Percentiles rank a stretch among this genome's conserved stretches.
phyloP scores from a whole-genome alignment of 2,797 vertebrate genomes.

The Morus bassanus region DNA sequence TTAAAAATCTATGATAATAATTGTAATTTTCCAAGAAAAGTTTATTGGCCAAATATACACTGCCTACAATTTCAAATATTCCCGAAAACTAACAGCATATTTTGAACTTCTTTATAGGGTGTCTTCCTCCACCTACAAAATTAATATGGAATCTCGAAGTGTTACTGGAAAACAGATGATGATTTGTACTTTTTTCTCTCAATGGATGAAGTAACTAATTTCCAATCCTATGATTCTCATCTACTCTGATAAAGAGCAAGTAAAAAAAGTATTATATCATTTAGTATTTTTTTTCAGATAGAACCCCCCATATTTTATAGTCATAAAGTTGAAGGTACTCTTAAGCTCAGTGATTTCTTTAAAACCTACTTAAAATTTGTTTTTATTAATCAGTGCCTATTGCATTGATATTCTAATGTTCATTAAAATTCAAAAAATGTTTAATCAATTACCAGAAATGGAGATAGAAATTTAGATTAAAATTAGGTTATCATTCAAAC shows the following conservation, averaged over 20 bases:
- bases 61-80: background rate
- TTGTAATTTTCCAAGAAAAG: background rate
- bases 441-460: background rate
- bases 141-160: background rate
- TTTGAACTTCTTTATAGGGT: background rate
- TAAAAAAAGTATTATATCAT: background rate
- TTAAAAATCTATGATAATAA: background rate
- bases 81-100: background rate
- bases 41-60: background rate
- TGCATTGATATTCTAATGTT: background rate
- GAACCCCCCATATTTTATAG: fast-evolving
- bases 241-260: background rate
- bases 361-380: background rate
- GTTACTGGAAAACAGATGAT: background rate
- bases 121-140: background rate
- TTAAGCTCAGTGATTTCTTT: background rate
- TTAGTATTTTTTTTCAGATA: background rate
- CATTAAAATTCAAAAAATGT: background rate
- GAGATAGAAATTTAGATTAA: background rate
- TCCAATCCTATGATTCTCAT: background rate
- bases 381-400: background rate
- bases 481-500: background rate
- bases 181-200: background rate
- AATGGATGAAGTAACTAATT: background rate
- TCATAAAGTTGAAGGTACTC: background rate